Conservation (phyloP, 1,140 invertebrate species). For the Theocolax elegans region DNA sequence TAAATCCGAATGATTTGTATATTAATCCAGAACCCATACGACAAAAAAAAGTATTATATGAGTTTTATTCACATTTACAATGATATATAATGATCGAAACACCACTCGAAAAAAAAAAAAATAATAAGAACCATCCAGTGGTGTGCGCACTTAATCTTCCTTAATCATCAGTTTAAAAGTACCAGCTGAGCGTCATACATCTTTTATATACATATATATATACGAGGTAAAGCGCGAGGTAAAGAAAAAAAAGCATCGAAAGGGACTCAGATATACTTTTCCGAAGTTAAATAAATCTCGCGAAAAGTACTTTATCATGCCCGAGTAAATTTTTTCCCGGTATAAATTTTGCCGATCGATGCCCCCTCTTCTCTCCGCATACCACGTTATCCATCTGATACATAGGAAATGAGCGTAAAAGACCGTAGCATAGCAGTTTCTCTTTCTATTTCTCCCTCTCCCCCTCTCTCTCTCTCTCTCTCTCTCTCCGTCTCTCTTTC, state of each 20-base stretch:
- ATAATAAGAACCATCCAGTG: not conserved
- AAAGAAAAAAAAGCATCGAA: slow-evolving; percentile 24
- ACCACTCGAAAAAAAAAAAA: too few relatives aligned
- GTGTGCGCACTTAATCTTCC: slow-evolving; percentile 14
- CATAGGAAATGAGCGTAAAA: slow-evolving; percentile 41
- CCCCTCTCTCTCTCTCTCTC: too few relatives aligned
- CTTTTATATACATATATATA: slow-evolving; percentile 5
- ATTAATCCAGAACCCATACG: too few relatives aligned
- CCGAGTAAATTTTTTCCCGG: slow-evolving; percentile 40
- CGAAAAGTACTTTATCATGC: slow-evolving; percentile 35
- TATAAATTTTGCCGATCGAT: slow-evolving; percentile 42
- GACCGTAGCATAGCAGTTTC: not conserved
- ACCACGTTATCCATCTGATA: slow-evolving; percentile 36
- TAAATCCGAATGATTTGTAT: too few relatives aligned
- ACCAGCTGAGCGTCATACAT: slow-evolving; percentile 21
- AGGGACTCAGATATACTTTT: slow-evolving; percentile 28
- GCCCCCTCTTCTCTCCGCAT: not conserved
- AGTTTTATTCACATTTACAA: too few relatives aligned
- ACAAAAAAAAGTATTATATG: too few relatives aligned
- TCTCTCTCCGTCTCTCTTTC: too few relatives aligned
- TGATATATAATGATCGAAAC: too few relatives aligned
- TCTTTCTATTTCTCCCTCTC: not conserved
- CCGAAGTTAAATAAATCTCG: slow-evolving; percentile 40
- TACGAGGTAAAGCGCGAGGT: not conserved
- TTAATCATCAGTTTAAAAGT: slow-evolving; percentile 35